Conservation (phyloP, 2,113 vertebrate species). For the Notothenia coriiceps region DNA sequence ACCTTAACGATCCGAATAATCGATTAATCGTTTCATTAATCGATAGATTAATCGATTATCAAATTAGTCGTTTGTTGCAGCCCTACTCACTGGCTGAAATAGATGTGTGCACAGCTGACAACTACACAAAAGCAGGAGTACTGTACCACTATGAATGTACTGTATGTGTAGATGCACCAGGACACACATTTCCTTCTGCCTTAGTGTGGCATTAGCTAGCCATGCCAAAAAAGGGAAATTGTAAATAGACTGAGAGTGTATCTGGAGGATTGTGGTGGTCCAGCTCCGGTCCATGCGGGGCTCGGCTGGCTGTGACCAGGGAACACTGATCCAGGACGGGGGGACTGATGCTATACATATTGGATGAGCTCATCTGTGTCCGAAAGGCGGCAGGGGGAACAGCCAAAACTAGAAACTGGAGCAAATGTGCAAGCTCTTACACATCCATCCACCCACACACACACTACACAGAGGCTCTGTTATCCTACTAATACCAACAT, state of each 20-base stretch:
- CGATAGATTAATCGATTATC: too few species aligned
- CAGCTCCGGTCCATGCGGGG: neutral
- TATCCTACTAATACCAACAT: neutral
- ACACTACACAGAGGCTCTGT: constrained; percentile 9
- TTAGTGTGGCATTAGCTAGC: neutral
- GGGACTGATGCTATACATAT: constrained; percentile 42
- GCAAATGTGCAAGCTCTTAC: constrained; percentile 36
- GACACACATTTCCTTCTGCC: too few species aligned
- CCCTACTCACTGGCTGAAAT: neutral
- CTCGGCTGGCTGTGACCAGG: neutral
- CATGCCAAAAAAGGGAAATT: neutral
- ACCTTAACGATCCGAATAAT: too few species aligned
- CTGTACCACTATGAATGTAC: neutral
- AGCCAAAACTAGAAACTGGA: constrained; percentile 44
- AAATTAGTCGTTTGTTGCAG: too few species aligned
- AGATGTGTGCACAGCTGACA: neutral
- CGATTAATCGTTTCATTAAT: too few species aligned
- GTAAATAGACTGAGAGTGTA: neutral
- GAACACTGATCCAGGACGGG: constrained; percentile 22
- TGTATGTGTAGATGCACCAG: too few species aligned
- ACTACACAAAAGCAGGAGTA: neutral
- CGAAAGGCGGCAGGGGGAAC: neutral
- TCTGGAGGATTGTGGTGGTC: constrained; percentile 5
- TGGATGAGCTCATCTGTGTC: constrained; percentile 63
- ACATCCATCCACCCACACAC: constrained; percentile 27